Conservation (phyloP, 2,113 vertebrate species). For the Poeciliopsis occidentalis region DNA sequence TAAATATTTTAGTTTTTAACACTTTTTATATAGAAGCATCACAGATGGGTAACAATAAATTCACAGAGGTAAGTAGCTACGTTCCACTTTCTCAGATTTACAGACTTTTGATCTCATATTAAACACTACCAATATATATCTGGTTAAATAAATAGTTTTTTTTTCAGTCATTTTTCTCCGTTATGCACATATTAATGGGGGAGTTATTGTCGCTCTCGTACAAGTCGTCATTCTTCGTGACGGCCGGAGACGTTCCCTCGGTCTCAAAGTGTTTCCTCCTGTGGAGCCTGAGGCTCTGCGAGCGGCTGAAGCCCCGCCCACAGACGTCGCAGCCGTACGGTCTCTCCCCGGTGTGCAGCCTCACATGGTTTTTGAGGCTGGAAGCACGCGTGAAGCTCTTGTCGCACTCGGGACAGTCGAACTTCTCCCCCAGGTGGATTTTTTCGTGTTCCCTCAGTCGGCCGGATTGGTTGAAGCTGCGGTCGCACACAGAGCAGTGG, state of each 20-base stretch:
- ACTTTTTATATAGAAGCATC: slow-evolving; percentile 27
- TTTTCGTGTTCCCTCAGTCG: slow-evolving; percentile 79
- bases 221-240: slow-evolving; percentile 43
- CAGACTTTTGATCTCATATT: background rate
- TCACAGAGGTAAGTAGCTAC: slow-evolving; percentile 49
- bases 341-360: slow-evolving; percentile 81
- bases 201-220: slow-evolving; percentile 64
- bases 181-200: slow-evolving; percentile 64
- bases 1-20: slow-evolving; percentile 27
- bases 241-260: slow-evolving; percentile 43
- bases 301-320: slow-evolving; percentile 66
- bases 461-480: slow-evolving; percentile 80
- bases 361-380: slow-evolving; percentile 81
- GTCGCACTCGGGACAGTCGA: slow-evolving; percentile 72
- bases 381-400: slow-evolving; percentile 79
- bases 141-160: slow-evolving; percentile 37
- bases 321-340: slow-evolving; percentile 73
- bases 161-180: slow-evolving; percentile 55
- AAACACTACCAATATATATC: slow-evolving; percentile 23
- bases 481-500: slow-evolving; percentile 77
- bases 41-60: slow-evolving; percentile 14
- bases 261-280: slow-evolving; percentile 58
- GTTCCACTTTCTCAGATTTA: slow-evolving; percentile 12
- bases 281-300: slow-evolving; percentile 73
- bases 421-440: slow-evolving; percentile 80